A percentile compares a stretch with the other conserved stretches of the same genome.
Evolutionary conservation across 2,797 vertebrate genomes (phyloP).

Genomic region (Distichodus sexfasciatus): DNA sequence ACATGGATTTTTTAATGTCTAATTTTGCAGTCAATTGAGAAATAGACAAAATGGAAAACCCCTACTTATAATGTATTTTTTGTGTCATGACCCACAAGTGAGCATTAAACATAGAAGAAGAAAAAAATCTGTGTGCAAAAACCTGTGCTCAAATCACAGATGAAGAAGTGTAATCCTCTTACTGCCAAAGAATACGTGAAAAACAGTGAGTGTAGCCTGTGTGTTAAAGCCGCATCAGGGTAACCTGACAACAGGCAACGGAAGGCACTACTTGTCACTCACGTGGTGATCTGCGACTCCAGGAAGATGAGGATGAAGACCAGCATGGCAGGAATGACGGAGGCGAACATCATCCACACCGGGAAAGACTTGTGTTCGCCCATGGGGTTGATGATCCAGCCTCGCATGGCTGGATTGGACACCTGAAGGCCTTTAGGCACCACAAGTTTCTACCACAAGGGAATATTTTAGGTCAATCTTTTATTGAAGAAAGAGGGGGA

Average conservation of each 20-base stretch:
- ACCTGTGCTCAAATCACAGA: no score
- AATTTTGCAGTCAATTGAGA: no score
- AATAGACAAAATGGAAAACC: no score
- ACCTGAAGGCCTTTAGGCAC: constrained; percentile 88
- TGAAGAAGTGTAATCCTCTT: no score
- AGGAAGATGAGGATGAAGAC: constrained; percentile 99
- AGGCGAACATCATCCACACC: constrained; percentile 89
- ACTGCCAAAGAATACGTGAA: no score
- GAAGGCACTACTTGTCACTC: constrained; percentile 60
- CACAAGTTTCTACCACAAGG: constrained; percentile 83
- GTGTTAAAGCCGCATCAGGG: background rate
- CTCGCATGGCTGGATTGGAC: constrained; percentile 74
- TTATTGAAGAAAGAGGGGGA: no score
- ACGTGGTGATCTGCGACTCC: constrained; percentile 98
- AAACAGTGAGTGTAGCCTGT: background rate
- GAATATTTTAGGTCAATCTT: constrained; percentile 10
- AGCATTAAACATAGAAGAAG: no score
- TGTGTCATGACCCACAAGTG: no score
- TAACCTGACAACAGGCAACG: background rate
- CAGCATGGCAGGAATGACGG: constrained; percentile 82
- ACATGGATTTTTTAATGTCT: no score
- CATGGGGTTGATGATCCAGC: constrained; percentile 89
- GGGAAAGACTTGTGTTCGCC: constrained; percentile 68
- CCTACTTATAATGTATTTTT: no score
- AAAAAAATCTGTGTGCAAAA: no score